Percentiles rank a stretch among this genome's conserved stretches.
Conservation (phyloP, 2,113 vertebrate species). For the Brevimyrus niger region DNA sequence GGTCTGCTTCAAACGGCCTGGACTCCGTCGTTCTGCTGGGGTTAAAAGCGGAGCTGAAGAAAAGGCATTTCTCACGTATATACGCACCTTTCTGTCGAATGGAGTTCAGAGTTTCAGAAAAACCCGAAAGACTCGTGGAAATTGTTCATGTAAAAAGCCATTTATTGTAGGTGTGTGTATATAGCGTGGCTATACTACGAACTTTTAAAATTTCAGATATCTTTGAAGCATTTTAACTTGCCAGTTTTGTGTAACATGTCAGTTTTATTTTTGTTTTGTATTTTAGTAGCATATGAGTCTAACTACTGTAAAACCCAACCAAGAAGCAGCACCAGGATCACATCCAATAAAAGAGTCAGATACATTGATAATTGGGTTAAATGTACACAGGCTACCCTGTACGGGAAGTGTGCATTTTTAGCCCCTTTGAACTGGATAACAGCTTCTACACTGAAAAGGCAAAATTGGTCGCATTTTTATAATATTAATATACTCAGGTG, state of each 20-base stretch:
- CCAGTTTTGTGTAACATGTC: too few relatives aligned
- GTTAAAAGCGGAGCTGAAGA: slow-evolving; percentile 33
- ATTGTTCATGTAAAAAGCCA: not conserved
- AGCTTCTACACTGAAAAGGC: not conserved
- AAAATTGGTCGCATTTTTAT: not conserved
- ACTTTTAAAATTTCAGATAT: not conserved
- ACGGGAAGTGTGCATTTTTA: not conserved
- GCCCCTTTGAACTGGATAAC: not conserved
- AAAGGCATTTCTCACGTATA: slow-evolving; percentile 32
- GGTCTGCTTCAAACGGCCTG: slow-evolving; percentile 44
- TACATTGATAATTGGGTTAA: not conserved
- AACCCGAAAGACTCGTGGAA: not conserved
- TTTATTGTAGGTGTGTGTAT: not conserved
- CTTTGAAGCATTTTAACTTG: not conserved
- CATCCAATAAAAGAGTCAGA: not conserved
- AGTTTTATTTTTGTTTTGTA: not conserved
- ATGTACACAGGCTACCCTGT: not conserved
- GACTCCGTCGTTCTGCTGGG: slow-evolving; percentile 26
- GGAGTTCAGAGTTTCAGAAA: not conserved
- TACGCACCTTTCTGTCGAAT: slow-evolving; percentile 31
- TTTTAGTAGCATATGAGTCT: not conserved
- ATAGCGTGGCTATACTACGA: not conserved
- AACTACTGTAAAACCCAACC: not conserved
- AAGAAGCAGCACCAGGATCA: not conserved
- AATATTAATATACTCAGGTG: not conserved